These are phyloP conservation scores for Venusia cambrica DNA, from an alignment of 2,888 invertebrate genomes.

Conservation along the genomic window DNA sequence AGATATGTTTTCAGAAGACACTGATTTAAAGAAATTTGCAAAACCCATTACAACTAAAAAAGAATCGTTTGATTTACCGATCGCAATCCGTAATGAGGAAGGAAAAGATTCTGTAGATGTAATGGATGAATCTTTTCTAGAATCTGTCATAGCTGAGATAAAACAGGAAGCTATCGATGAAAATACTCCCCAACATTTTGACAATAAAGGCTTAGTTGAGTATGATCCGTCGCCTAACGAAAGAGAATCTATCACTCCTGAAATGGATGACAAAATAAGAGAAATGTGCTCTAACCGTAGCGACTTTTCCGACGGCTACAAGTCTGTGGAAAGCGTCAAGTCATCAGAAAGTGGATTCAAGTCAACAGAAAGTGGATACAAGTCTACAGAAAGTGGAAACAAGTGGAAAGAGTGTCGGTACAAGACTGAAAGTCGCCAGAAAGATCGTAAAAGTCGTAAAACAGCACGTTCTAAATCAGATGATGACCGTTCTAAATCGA, in stretches of 20 bases:
- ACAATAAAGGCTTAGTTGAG: constrained; percentile 66
- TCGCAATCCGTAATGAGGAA: constrained; percentile 46
- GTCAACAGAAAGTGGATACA: constrained; percentile 27
- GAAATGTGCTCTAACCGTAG: constrained; percentile 43
- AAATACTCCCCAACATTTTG: constrained; percentile 55
- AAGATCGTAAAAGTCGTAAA: too few species aligned
- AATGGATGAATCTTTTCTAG: constrained; percentile 64
- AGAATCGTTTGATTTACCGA: constrained; percentile 44
- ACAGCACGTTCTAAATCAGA: too few species aligned
- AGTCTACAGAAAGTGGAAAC: constrained; percentile 39
- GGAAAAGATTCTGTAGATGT: constrained; percentile 55
- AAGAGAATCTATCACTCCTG: constrained; percentile 58
- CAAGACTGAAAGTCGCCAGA: constrained; percentile 15
- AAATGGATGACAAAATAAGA: constrained; percentile 52
- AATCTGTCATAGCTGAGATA: constrained; percentile 71
- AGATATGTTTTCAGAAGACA: constrained; percentile 56
- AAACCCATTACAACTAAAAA: constrained; percentile 31
- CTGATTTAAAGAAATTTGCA: constrained; percentile 42
- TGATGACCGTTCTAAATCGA: constrained; percentile 1
- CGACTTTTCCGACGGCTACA: constrained; percentile 52
- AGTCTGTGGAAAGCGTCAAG: constrained; percentile 49
- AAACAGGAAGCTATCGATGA: constrained; percentile 64
- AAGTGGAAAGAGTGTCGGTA: constrained; percentile 37
- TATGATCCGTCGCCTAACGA: constrained; percentile 63
- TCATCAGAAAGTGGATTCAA: constrained; percentile 35